phyloP scores from a whole-genome alignment of 2,888 invertebrate genomes.

The Lacanobia wlatinum region DNA sequence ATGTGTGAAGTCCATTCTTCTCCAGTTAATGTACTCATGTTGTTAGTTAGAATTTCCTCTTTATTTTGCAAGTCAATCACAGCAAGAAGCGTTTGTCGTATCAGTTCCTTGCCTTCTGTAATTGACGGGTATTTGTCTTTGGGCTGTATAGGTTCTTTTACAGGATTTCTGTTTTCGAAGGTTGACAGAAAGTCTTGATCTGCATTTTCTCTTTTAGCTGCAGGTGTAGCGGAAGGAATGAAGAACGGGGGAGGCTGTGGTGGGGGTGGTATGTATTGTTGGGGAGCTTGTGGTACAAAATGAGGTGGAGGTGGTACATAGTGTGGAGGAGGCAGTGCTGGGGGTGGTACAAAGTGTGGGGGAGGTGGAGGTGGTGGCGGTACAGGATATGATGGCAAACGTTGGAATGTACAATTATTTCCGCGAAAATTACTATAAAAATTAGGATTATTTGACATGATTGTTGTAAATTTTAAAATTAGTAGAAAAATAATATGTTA shows the following conservation, averaged over 20 bases:
- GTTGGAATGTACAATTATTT: slow-evolving; percentile 85
- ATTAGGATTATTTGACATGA: slow-evolving; percentile 85
- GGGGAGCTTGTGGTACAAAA: slow-evolving; percentile 3
- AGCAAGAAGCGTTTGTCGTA: slow-evolving; percentile 68
- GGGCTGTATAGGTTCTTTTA: slow-evolving; percentile 18
- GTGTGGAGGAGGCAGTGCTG: slow-evolving; percentile 21
- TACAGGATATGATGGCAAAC: slow-evolving; percentile 68
- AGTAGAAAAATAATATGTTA: slow-evolving; percentile 69
- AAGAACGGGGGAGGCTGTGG: slow-evolving; percentile 55
- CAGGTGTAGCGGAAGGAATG: slow-evolving; percentile 39
- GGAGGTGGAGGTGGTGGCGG: slow-evolving; percentile 55
- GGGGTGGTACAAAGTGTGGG: slow-evolving; percentile 64
- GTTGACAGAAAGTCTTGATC: slow-evolving; percentile 78
- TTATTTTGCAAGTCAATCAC: slow-evolving; percentile 74
- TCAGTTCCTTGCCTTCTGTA: slow-evolving; percentile 70
- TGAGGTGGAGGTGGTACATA: slow-evolving; percentile 1
- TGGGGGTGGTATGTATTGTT: slow-evolving; percentile 67
- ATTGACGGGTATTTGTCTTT: slow-evolving; percentile 68
- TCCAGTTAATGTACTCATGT: slow-evolving; percentile 85
- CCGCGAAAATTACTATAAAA: slow-evolving; percentile 80
- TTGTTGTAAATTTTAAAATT: slow-evolving; percentile 75
- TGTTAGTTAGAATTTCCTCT: slow-evolving; percentile 83
- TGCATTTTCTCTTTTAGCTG: slow-evolving; percentile 38
- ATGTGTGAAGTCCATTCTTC: slow-evolving; percentile 90
- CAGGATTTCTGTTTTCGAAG: slow-evolving; percentile 68